Percentiles rank a stretch among this genome's conserved stretches.
These are phyloP conservation scores for Natrix natrix DNA, from an alignment of 2,797 vertebrate species.

Conservation along the genomic window DNA sequence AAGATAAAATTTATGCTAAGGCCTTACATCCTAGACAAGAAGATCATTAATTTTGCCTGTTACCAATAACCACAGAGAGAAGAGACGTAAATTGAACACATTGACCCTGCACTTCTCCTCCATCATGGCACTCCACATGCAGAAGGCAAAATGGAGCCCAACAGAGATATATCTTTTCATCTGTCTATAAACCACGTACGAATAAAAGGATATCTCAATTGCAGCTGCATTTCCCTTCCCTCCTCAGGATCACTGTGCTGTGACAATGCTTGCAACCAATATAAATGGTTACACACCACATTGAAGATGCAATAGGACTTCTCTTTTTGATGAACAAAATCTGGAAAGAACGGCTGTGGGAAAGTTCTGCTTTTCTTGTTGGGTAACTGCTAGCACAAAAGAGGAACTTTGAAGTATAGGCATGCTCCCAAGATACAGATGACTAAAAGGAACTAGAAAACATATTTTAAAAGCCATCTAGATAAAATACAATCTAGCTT, in stretches of 20 bases:
- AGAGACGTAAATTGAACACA: not conserved
- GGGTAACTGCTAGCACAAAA: not conserved
- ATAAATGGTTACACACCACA: not conserved
- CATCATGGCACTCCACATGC: not conserved
- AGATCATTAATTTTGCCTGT: not conserved
- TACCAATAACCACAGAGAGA: not conserved
- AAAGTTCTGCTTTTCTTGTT: not conserved
- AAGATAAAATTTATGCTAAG: not conserved
- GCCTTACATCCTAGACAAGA: not conserved
- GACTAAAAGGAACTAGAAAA: not conserved
- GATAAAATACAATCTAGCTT: not conserved
- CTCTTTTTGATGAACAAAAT: not conserved
- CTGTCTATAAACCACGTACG: not conserved
- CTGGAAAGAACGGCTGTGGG: not conserved
- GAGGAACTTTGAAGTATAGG: not conserved
- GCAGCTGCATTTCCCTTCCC: not conserved
- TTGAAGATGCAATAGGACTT: not conserved
- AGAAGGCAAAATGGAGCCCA: not conserved
- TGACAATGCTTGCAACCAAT: not conserved
- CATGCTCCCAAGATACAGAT: not conserved
- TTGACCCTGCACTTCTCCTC: not conserved
- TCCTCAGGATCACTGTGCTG: not conserved
- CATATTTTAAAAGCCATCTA: not conserved
- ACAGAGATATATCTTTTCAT: not conserved
- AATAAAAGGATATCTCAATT: not conserved